A percentile compares a stretch with the other conserved stretches of the same genome.
Conservation (phyloP, 2,888 invertebrate species). For the Rhyacophila evoluta region DNA sequence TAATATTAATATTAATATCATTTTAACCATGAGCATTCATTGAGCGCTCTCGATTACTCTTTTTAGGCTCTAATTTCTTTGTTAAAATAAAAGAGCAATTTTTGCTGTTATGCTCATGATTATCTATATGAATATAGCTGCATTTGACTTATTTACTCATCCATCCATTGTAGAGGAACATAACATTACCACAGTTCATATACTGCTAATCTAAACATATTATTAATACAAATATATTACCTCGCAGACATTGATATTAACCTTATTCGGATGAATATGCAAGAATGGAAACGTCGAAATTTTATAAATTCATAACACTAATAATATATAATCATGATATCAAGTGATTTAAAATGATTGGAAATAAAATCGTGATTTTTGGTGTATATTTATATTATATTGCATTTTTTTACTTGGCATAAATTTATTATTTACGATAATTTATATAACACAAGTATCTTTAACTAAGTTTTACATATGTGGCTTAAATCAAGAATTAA, state of each 20-base stretch:
- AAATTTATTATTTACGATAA: no score
- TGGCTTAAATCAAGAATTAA: no score
- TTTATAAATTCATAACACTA: no score
- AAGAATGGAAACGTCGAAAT: background rate
- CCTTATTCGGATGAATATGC: background rate
- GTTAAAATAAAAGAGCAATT: background rate
- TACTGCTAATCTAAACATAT: background rate
- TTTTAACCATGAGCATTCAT: background rate
- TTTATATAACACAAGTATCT: no score
- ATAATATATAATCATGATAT: no score
- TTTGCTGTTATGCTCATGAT: background rate
- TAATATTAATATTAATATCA: background rate
- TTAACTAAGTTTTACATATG: no score
- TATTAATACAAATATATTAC: no score
- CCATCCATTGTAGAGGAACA: background rate
- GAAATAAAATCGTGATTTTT: no score
- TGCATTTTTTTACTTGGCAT: no score
- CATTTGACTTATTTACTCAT: background rate
- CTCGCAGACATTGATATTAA: no score
- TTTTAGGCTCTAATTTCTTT: background rate
- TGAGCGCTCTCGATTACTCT: background rate
- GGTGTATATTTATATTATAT: no score
- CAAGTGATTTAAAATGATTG: no score
- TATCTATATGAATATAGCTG: background rate
- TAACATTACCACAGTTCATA: background rate